Evolutionary conservation across 1,140 invertebrate species (phyloP), one percentile per base, ranked within the genome.

Genomic region (Brachystomella parvula): DNA sequence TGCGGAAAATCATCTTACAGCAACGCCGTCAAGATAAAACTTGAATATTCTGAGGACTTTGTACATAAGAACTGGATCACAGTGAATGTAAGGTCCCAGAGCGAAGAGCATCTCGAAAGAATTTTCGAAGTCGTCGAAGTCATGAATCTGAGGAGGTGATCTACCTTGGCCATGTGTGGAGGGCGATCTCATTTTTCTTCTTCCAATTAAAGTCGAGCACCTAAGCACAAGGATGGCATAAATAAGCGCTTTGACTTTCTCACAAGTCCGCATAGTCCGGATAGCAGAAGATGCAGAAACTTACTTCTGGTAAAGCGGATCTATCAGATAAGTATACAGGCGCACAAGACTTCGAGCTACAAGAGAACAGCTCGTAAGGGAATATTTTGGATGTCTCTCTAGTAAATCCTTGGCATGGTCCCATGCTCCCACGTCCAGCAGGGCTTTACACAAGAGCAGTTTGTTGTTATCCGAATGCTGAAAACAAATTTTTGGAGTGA

Each of bases 371-470:
- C 89, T 86, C 0, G 89, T 83, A 15, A 89, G 83, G 76, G 85
- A 89, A 77, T 86, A 86, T 53, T 91, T 87, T 1, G 95, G 95
- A 64, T 97, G 81, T 62, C 86, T 82, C 64, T 86, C 85, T 26
- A 93, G 86, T 39, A 98, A 80, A 59, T 82, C 81, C 63, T 86
- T 81, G 9, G 90, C 92, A 75, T 89, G 88, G 15, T 86, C 83
- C 94, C 94, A 98, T 72, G 92, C 90, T 24, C 91, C 94, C 68
- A 97, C 84, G 72, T 86, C 83, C 2, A 98, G 76, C 2, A 98
- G 77, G 1, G 92, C 92, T 77, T 95, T 89, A 76, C 90, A 89
- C 3, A 99, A 79, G 44, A 91, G 89, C 73, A 98, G 85, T 77
- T 98, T 98, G 79, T 98, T 95, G 81, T 99, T 98, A 64, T 78